A percentile compares a stretch with the other conserved stretches of the same genome.
phyloP scores from a whole-genome alignment of 2,113 vertebrate genomes.

The Seriola dumerili region DNA sequence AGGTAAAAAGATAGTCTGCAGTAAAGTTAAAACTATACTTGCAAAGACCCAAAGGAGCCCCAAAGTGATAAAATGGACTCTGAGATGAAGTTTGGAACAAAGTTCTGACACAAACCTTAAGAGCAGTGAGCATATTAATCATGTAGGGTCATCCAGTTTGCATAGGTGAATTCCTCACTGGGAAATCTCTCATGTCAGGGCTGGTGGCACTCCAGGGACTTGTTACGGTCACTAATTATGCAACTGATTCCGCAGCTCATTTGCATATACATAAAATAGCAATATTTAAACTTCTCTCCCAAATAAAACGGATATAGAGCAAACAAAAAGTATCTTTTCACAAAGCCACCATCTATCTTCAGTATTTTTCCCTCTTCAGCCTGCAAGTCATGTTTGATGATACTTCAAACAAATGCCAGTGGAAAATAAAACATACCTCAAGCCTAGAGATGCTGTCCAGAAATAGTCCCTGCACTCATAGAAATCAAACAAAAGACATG shows the following conservation, averaged over 20 bases:
- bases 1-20: background rate
- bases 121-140: slow-evolving; percentile 37
- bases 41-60: background rate
- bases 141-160: slow-evolving; percentile 18
- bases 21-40: background rate
- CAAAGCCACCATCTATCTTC: background rate
- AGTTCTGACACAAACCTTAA: slow-evolving; percentile 33
- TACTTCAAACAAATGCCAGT: slow-evolving; percentile 26
- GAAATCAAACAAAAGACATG: slow-evolving; percentile 29
- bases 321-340: background rate
- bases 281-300: slow-evolving; percentile 23
- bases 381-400: slow-evolving; percentile 12
- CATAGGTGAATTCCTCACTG: slow-evolving; percentile 36
- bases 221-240: slow-evolving; percentile 41
- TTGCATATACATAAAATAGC: slow-evolving; percentile 23
- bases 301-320: slow-evolving; percentile 1
- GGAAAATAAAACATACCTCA: slow-evolving; percentile 23
- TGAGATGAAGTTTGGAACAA: slow-evolving; percentile 12
- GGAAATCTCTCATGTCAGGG: slow-evolving; percentile 36
- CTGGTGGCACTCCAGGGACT: slow-evolving; percentile 13
- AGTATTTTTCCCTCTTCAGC: slow-evolving; percentile 6
- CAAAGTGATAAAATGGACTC: background rate
- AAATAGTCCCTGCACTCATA: slow-evolving; percentile 29
- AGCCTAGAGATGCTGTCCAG: slow-evolving; percentile 9
- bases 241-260: slow-evolving; percentile 15